Evolutionary conservation across 2,888 invertebrate species (phyloP), one percentile per base, ranked within the genome.

Genomic region (Chironomus riparius): DNA sequence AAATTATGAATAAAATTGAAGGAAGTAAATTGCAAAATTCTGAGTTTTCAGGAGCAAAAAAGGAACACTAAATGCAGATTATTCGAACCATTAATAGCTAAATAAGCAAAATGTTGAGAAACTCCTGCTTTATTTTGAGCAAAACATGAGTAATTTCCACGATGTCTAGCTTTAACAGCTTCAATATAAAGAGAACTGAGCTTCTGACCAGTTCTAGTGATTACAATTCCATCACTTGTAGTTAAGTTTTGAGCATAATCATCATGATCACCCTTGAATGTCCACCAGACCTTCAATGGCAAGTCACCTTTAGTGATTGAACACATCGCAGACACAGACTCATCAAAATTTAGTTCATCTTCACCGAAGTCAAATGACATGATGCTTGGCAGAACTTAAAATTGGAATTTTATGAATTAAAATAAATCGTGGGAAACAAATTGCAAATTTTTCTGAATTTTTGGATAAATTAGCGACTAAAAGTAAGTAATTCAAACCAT

Each of bases 71-170:
- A 24, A 24, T 3, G 22, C 22, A 24, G 3, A 24, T 3, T 47
- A 56, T 24, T 65, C n/a, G 48, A 81, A 92, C 91, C 93, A 83
- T 92, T 92, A 78, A 93, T 91, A 85, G 88, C 87, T 77, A 93
- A 86, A 80, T 87, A 84, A 77, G 91, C 88, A 78, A 88, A 89
- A 82, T 88, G 88, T 81, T 88, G 89, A 79, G 88, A 85, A 78
- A 86, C 86, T 80, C 91, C 91, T 77, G 90, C 91, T 78, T 84
- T 82, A 84, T 91, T 92, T 81, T 88, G 87, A 76, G 92, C 93
- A 81, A 88, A 87, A 83, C 93, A 93, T 79, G 89, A 88, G 82
- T 91, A 92, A 78, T 87, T 87, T 79, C 93, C 93, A 79, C 90
- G 89, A 83, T 92, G 91, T 78, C 86, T 86, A 78, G 88, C 88